A percentile compares a stretch with the other conserved stretches of the same genome.
Conservation (phyloP, 2,888 invertebrate genomes). For the Patella depressa region DNA sequence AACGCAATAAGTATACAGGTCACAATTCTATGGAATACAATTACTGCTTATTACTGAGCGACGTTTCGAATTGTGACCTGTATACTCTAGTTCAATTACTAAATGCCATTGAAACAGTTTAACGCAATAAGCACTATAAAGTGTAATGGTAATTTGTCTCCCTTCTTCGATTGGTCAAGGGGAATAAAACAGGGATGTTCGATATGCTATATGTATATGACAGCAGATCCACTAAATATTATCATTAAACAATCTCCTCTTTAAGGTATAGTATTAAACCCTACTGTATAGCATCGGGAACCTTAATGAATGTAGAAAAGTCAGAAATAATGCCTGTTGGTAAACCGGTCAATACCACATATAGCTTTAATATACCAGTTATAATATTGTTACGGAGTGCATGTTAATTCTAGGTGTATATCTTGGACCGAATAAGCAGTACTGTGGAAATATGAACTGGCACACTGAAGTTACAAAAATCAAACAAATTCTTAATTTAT, state of each 20-base stretch:
- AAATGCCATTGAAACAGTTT: too few relatives aligned
- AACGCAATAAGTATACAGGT: slow-evolving; percentile 24
- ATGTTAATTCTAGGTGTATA: background rate
- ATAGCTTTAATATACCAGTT: background rate
- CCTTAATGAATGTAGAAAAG: background rate
- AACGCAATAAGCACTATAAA: slow-evolving; percentile 22
- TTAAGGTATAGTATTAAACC: slow-evolving; percentile 10
- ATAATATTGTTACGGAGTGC: background rate
- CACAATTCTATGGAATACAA: too few relatives aligned
- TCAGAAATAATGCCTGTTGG: background rate
- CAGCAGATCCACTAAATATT: background rate
- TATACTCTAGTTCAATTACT: too few relatives aligned
- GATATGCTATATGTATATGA: background rate
- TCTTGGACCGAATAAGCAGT: background rate
- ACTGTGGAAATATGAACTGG: background rate
- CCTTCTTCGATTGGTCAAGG: slow-evolving; percentile 4
- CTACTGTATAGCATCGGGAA: background rate
- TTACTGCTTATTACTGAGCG: too few relatives aligned
- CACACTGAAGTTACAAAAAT: background rate
- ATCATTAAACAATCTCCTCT: background rate
- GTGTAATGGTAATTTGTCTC: slow-evolving; percentile 38
- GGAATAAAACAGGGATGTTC: background rate
- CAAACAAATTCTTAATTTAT: background rate
- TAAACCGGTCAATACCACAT: background rate
- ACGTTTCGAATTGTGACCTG: too few relatives aligned